Evolutionary conservation across 2,113 vertebrate genomes (phyloP).

Genomic region (Coreoperca whiteheadi): DNA sequence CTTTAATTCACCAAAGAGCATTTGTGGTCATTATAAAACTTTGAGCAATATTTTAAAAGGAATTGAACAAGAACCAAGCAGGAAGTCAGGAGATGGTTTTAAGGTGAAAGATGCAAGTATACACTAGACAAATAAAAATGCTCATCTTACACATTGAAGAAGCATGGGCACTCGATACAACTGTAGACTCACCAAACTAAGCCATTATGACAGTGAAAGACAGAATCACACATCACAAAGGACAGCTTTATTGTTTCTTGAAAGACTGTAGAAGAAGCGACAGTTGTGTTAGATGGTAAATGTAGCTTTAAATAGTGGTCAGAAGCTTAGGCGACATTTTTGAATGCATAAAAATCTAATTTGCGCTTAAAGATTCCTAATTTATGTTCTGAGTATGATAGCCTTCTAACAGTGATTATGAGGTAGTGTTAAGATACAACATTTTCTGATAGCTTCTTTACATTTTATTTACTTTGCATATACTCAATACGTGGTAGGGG

Average conservation of each 20-base stretch:
- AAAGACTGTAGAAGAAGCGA: slow-evolving; percentile 15
- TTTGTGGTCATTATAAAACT: neutral
- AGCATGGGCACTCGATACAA: neutral
- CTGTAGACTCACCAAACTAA: slow-evolving; percentile 21
- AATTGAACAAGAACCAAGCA: neutral
- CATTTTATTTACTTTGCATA: too few species aligned
- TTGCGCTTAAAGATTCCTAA: neutral
- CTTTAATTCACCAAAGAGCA: neutral
- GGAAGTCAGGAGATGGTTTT: neutral
- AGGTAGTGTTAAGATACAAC: neutral
- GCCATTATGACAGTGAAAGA: slow-evolving; percentile 33
- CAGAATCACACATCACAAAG: slow-evolving; percentile 25
- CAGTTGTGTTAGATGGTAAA: slow-evolving; percentile 10
- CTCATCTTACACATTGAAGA: neutral
- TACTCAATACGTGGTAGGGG: too few species aligned
- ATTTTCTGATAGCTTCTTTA: neutral
- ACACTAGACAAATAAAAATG: neutral
- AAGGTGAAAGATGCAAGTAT: neutral
- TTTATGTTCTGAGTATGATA: neutral
- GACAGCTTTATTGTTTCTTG: slow-evolving; percentile 30
- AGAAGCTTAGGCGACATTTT: neutral
- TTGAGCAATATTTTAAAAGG: neutral
- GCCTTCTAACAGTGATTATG: neutral
- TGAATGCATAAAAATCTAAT: neutral
- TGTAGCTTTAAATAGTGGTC: neutral